Evolutionary conservation across 2,888 invertebrate species (phyloP), one percentile per base, ranked within the genome.

Genomic region (Zaprionus lineosus): DNA sequence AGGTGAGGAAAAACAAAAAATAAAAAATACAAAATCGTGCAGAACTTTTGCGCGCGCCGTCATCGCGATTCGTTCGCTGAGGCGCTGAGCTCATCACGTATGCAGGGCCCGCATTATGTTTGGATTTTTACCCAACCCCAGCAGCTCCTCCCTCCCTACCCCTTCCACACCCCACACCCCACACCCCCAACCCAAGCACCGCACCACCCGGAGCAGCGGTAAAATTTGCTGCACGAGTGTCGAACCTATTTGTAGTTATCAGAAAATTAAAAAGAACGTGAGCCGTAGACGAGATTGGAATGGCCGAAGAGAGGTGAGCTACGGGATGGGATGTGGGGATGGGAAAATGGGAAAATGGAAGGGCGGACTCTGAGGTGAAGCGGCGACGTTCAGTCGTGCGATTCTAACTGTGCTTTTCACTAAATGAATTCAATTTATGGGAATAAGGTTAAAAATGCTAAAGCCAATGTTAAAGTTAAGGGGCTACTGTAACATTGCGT

Each of bases 201-300:
- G n/a, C n/a, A n/a, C n/a, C n/a, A n/a, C n/a, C 40, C 24, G 6
- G 16, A 55, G 58, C 67, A 78, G 78, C 78, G 78, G 78, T 78
- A 78, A 78, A 71, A 77, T 78, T 77, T 77, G 78, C 82, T 71
- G 84, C 78, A 82, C 78, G 78, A 84, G 78, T 77, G 84, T 79
- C 71, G 82, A 79, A 84, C 84, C 83, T 79, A 79, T 79, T 84
- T 79, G 84, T 79, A 84, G 84, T 77, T 79, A 84, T 79, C 84
- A 84, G 84, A 81, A 84, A 84, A 78, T 78, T 84, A 84, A 79
- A 79, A 79, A 77, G 74, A 79, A 84, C 74, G 74, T 70, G 71
- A 44, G 62, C 48, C 31, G 15, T 9, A 41, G 36, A 33, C 37
- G 44, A 7, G 16, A n/a, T n/a, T n/a, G n/a, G n/a, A n/a, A n/a